Evolutionary conservation across 2,888 invertebrate genomes (phyloP), one percentile per base, ranked within the genome.

Genomic region (Merodon equestris): DNA sequence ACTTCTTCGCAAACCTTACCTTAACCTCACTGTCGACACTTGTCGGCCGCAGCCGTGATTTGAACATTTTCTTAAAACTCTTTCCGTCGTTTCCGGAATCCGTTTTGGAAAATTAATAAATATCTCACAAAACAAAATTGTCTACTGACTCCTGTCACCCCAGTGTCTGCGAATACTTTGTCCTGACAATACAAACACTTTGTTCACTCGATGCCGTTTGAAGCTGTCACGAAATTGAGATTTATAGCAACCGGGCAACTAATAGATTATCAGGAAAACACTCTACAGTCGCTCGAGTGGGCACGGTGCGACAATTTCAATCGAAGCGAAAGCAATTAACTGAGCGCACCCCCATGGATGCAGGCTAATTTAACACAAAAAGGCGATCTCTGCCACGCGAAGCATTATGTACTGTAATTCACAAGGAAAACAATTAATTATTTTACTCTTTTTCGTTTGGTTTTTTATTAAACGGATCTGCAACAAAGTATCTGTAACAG

Each of bases 11-110:
- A 27, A 27, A 4, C 2, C 2, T 7, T 27, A 27, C 27, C 27
- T 7, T 2, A 86, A 88, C 89, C 88, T 89, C 88, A 68, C 83
- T 82, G 74, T 87, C 87, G 63, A 82, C 84, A 61, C 84, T 83
- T 75, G 84, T 83, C 51, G 85, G 83, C 82, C 87, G 87, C 61
- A 89, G 82, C 17, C 89, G 87, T 79, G 85, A 83, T 75, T 86
- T 89, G 60, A 89, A 85, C 85, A 89, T 88, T 83, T 85, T 86
- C 51, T 84, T 85, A 42, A 87, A 84, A 84, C 83, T 85, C 79
- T 85, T 84, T 9, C 82, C 77, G 71, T 27, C 27, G 27, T 75
- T 75, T 45, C 71, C 84, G 9, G 85, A 82, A 82, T 86, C 86
- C 86, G 86, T 86, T 81, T 84, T 86, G 84, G 84, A 75, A 81